Evolutionary conservation across 2,113 vertebrate species (phyloP).

Genomic region (Litocranius walleri): DNA sequence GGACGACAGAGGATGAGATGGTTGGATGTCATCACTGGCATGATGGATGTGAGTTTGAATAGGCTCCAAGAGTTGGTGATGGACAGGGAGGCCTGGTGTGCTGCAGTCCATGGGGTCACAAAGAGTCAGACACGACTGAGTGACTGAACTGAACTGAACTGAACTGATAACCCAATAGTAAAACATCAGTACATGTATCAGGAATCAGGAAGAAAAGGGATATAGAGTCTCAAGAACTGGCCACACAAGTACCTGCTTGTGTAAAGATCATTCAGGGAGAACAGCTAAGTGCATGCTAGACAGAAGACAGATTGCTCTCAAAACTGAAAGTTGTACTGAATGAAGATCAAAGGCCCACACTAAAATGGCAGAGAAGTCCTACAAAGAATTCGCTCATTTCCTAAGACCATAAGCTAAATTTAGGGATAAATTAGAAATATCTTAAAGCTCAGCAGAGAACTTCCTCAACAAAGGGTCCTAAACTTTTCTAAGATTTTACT

Average conservation of each 20-base stretch:
- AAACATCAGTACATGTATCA: not conserved
- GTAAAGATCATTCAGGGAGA: not conserved
- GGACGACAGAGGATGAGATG: not conserved
- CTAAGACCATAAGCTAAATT: not conserved
- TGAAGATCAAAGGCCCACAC: not conserved
- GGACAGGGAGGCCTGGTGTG: not conserved
- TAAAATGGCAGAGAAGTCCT: not conserved
- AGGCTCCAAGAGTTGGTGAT: not conserved
- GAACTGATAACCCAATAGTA: not conserved
- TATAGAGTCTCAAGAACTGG: not conserved
- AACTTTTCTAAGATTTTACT: not conserved
- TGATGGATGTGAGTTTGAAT: not conserved
- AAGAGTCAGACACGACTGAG: accelerated
- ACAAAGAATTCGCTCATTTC: not conserved
- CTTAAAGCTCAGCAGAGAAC: constrained; percentile 30
- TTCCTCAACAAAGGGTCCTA: not conserved
- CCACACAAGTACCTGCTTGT: not conserved
- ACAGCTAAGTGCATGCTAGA: not conserved
- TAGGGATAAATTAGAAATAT: not conserved
- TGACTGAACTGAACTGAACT: not conserved
- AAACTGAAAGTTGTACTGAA: not conserved
- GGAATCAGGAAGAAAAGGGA: not conserved
- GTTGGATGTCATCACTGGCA: not conserved
- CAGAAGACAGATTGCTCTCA: not conserved
- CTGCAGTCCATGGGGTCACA: not conserved